Evolutionary conservation across 1,140 invertebrate species (phyloP).

Genomic region (Akabosia matsudoensis): DNA sequence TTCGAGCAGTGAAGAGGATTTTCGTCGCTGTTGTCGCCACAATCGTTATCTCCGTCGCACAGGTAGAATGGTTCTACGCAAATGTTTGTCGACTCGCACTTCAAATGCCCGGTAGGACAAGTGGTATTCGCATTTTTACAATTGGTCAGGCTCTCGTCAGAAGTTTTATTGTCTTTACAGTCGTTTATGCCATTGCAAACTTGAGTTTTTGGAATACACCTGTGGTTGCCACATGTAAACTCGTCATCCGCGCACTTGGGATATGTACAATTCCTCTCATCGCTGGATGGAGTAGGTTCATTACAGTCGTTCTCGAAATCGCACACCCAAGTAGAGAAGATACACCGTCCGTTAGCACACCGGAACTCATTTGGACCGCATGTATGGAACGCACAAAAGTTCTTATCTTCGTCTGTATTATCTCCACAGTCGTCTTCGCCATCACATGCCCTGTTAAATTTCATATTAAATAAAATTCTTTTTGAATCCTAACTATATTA

Average conservation of each 20-base stretch:
- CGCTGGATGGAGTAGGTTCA: conserved; percentile 56
- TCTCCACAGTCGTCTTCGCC: conserved; percentile 75
- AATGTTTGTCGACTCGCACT: conserved; percentile 89
- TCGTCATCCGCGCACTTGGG: conserved; percentile 84
- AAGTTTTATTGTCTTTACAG: conserved; percentile 87
- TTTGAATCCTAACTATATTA: neutral
- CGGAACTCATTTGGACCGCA: conserved; percentile 89
- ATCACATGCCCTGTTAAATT: conserved; percentile 88
- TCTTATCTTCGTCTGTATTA: conserved; percentile 84
- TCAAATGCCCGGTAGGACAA: conserved; percentile 79
- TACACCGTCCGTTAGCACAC: conserved; percentile 90
- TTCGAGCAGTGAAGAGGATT: conserved; percentile 82
- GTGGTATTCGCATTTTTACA: conserved; percentile 72
- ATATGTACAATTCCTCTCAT: conserved; percentile 87
- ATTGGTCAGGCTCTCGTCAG: conserved; percentile 81
- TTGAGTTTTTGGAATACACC: conserved; percentile 60
- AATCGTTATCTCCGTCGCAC: conserved; percentile 91
- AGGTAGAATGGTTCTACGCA: conserved; percentile 94
- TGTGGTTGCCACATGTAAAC: conserved; percentile 86
- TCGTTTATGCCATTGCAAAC: conserved; percentile 92
- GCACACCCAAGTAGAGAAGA: conserved; percentile 91
- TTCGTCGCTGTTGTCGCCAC: conserved; percentile 93
- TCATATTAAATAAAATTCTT: neutral
- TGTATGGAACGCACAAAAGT: conserved; percentile 90
- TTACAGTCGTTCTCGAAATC: conserved; percentile 94